A percentile compares a stretch with the other conserved stretches of the same genome.
Evolutionary conservation across 2,797 vertebrate species (phyloP).

Genomic region (Sebastes itinus): DNA sequence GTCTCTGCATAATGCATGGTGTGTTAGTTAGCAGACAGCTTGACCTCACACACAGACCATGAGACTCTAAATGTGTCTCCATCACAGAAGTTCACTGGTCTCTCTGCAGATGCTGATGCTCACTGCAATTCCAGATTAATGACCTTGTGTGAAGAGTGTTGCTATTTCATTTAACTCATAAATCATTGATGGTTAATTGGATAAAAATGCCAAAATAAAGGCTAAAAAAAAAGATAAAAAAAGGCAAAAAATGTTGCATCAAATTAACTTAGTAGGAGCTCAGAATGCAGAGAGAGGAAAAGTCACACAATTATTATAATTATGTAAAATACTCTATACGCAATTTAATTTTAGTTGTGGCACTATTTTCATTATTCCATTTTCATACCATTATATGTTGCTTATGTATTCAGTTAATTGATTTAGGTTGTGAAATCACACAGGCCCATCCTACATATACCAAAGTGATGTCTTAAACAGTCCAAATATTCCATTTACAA

Average conservation of each 20-base stretch:
- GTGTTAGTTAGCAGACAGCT: slow-evolving; percentile 36
- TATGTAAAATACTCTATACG: background rate
- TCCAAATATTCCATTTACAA: background rate
- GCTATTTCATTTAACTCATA: background rate
- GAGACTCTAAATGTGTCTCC: slow-evolving; percentile 12
- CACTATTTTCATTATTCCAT: background rate
- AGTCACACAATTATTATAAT: background rate
- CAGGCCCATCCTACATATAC: background rate
- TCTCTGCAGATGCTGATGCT: background rate
- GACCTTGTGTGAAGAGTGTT: too few relatives aligned
- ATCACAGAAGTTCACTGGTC: background rate
- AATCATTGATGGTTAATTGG: background rate
- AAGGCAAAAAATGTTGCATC: too few relatives aligned
- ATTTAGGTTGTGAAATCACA: background rate
- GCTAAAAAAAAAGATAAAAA: too few relatives aligned
- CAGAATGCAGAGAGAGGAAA: background rate
- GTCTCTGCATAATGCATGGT: slow-evolving; percentile 32
- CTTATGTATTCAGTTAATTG: background rate
- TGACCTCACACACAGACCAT: slow-evolving; percentile 36
- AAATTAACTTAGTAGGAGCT: background rate
- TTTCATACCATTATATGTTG: background rate
- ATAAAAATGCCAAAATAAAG: too few relatives aligned
- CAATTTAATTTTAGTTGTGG: background rate
- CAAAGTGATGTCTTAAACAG: background rate
- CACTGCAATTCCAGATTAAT: background rate